Evolutionary conservation across 2,113 vertebrate genomes (phyloP).

Genomic region (Hippocampus abdominalis): DNA sequence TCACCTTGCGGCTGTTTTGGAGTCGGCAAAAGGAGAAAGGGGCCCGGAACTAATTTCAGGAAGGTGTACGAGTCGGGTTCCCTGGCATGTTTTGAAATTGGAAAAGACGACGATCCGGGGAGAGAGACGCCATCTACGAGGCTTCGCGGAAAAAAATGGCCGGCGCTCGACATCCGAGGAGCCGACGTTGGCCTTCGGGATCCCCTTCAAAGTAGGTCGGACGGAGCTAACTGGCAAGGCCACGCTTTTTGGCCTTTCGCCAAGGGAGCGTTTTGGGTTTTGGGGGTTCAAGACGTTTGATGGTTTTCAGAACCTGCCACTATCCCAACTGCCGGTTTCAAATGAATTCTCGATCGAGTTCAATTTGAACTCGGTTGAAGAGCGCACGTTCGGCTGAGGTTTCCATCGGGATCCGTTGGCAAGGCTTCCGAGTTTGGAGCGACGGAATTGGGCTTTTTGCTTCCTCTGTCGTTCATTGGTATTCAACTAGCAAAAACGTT

Average conservation of each 20-base stretch:
- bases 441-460: too few species aligned
- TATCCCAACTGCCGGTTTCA: too few species aligned
- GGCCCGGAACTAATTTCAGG: slow-evolving; percentile 32
- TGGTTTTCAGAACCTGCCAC: too few species aligned
- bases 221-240: slow-evolving; percentile 53
- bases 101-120: slow-evolving; percentile 17
- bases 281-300: too few species aligned
- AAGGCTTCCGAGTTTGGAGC: too few species aligned
- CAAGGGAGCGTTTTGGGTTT: too few species aligned
- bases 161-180: slow-evolving; percentile 26
- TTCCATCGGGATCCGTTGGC: too few species aligned
- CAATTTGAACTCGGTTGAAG: too few species aligned
- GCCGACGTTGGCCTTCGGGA: slow-evolving; percentile 39
- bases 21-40: slow-evolving; percentile 23
- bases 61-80: slow-evolving; percentile 13
- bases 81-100: slow-evolving; percentile 20
- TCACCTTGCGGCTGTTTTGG: slow-evolving; percentile 34
- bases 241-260: slow-evolving; percentile 35
- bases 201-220: slow-evolving; percentile 69
- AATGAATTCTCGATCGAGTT: too few species aligned
- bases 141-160: slow-evolving; percentile 15
- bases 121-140: slow-evolving; percentile 8
- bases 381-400: too few species aligned
- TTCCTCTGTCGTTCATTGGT: too few species aligned
- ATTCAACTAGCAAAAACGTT: too few species aligned